Percentiles rank a stretch among this genome's conserved stretches.
Conservation (phyloP, 2,888 invertebrate species). For the Folsomia manolachei region DNA sequence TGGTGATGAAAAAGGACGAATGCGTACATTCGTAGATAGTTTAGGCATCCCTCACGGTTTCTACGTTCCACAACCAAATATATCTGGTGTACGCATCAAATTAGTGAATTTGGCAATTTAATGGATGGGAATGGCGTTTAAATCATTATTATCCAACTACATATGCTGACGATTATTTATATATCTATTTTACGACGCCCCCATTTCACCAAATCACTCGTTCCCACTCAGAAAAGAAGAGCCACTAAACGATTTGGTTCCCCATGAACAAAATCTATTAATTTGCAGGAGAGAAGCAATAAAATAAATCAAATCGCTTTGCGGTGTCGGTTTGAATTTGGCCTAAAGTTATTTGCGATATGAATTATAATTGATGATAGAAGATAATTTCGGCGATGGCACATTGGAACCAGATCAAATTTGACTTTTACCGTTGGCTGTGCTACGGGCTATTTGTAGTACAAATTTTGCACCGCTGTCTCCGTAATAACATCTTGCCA, state of each 20-base stretch:
- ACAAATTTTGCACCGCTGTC: no score
- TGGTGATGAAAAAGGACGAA: background rate
- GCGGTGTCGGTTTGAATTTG: no score
- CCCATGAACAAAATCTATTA: background rate
- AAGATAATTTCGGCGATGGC: no score
- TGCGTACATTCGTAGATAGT: background rate
- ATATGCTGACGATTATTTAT: background rate
- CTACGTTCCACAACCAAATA: background rate
- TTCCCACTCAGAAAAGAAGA: no score
- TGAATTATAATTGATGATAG: no score
- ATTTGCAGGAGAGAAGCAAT: background rate
- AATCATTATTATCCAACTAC: background rate
- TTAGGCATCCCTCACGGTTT: background rate
- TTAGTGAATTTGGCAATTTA: background rate
- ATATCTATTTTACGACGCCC: background rate
- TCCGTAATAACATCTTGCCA: no score
- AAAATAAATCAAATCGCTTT: background rate
- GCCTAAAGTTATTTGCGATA: no score
- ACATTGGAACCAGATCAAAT: no score
- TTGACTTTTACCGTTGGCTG: no score
- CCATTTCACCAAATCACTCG: background rate
- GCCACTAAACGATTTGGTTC: no score
- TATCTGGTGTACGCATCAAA: background rate
- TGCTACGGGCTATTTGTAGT: no score
- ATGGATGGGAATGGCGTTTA: background rate